Conservation (phyloP, 1,140 invertebrate genomes). For the Maconellicoccus hirsutus region DNA sequence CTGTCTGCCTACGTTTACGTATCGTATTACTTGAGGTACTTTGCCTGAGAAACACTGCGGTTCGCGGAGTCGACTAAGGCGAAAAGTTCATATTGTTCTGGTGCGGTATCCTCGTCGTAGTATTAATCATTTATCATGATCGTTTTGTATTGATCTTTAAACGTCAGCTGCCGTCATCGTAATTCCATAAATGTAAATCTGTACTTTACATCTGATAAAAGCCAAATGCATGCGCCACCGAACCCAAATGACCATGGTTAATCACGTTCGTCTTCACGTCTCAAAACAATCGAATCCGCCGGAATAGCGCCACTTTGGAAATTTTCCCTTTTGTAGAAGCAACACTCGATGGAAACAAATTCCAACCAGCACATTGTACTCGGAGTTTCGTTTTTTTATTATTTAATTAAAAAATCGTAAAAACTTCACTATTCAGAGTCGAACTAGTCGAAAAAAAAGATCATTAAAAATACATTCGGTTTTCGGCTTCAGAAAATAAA, state of each 20-base stretch:
- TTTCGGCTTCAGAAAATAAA: too few relatives aligned
- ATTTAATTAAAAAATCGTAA: too few relatives aligned
- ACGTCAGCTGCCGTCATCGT: conserved; percentile 6
- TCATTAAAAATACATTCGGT: too few relatives aligned
- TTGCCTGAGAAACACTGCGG: not conserved
- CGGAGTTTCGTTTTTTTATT: too few relatives aligned
- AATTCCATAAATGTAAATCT: conserved; percentile 3
- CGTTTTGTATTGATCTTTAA: conserved; percentile 5
- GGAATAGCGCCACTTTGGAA: too few relatives aligned
- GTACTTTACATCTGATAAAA: not conserved
- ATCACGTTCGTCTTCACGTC: not conserved
- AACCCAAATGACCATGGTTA: not conserved
- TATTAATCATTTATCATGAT: not conserved
- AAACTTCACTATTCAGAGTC: too few relatives aligned
- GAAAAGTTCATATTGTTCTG: not conserved
- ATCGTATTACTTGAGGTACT: not conserved
- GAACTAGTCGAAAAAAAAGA: too few relatives aligned
- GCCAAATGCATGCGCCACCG: not conserved
- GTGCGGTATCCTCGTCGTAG: not conserved
- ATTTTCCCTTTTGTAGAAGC: too few relatives aligned
- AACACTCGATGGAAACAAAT: too few relatives aligned
- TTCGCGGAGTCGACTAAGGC: too few relatives aligned
- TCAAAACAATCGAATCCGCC: too few relatives aligned
- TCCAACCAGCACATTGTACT: too few relatives aligned
- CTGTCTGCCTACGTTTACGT: not conserved